phyloP scores from a whole-genome alignment of 1,140 invertebrate genomes.

The Drosophila orena region DNA sequence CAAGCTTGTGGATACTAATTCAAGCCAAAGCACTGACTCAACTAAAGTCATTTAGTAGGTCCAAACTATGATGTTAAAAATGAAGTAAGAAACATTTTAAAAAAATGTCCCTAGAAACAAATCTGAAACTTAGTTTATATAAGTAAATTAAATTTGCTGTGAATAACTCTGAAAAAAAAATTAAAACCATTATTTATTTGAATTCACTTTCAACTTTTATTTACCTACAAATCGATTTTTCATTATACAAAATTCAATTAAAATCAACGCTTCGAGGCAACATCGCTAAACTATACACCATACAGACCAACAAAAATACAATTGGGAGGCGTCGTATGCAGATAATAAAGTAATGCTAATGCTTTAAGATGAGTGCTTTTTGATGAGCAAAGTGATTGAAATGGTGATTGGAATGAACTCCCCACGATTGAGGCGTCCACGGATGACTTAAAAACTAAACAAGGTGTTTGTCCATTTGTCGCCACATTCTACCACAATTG shows the following conservation, averaged over 20 bases:
- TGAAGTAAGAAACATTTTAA: neutral
- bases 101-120: neutral
- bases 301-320: conserved; percentile 6
- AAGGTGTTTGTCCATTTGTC: conserved; percentile 16
- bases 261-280: conserved; percentile 44
- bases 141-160: too few relatives aligned
- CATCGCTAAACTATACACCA: conserved; percentile 6
- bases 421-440: conserved; percentile 12
- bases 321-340: conserved; percentile 1
- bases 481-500: conserved; percentile 43
- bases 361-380: conserved; percentile 1
- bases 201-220: conserved; percentile 68
- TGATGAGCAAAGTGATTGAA: conserved; percentile 2
- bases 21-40: conserved; percentile 3
- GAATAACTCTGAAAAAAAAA: neutral
- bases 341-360: conserved; percentile 12
- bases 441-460: conserved; percentile 46
- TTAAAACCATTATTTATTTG: neutral
- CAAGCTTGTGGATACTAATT: neutral
- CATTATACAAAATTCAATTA: conserved; percentile 51
- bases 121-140: neutral
- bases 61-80: neutral
- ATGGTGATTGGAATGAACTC: neutral
- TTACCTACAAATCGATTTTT: conserved; percentile 54
- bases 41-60: neutral